Evolutionary conservation across 2,888 invertebrate genomes (phyloP), one percentile per base, ranked within the genome.

Genomic region (Hypomecis atomaria): DNA sequence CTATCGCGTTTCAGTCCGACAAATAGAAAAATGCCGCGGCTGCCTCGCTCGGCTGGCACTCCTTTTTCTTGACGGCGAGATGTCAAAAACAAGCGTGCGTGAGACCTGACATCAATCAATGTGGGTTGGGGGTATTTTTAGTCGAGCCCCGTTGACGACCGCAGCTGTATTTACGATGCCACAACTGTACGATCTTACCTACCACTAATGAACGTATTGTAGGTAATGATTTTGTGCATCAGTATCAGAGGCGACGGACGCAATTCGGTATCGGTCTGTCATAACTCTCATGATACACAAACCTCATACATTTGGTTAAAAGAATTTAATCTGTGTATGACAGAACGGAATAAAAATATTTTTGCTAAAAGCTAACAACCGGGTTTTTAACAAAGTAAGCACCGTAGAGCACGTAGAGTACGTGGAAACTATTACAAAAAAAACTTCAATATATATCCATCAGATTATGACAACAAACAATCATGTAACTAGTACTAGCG

Each of bases 101-200:
- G 86, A 80, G 82, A 84, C 85, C 79, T 77, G 80, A 85, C 89
- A 90, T 91, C 90, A 89, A 90, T 91, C 90, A 90, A 87, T 86
- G 81, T 84, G 76, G 82, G 82, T 76, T 82, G 78, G 73, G 80
- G 84, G 85, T 88, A 89, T 91, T 90, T 89, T 84, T 78, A 78
- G 82, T 78, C 74, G 71, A 75, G 75, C 79, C 74, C 78, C 76
- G 78, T 77, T 78, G 81, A 81, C 81, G 73, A 83, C 75, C 69
- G 73, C 71, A 73, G 75, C 68, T 69, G 75, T 77, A 79, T 78
- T 79, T 79, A 77, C 75, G 71, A 71, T 69, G 71, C 69, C 66
- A 72, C 72, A 73, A 65, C 71, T 67, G 67, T 61, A 55, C 42
- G 67, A 60, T 58, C 58, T 60, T 66, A 65, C 56, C 56, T 66